Base-by-base conservation (phyloP, 2,888 invertebrate genomes). In the Cantharis rufa region DNA sequence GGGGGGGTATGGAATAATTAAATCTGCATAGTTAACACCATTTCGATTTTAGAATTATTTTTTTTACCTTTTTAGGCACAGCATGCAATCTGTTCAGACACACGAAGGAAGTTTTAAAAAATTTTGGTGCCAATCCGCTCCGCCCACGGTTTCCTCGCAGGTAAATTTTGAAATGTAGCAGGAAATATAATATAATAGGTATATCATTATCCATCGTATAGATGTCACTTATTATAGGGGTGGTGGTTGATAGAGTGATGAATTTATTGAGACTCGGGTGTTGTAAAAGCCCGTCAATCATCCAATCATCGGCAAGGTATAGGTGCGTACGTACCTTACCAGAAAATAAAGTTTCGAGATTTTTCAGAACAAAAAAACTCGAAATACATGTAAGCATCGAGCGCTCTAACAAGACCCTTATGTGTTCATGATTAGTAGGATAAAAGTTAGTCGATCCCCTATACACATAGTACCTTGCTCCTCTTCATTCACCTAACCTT, bases 381-480 rank as follows among this genome's bases (percentile, higher is more conserved):
- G 28, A 28, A 28, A 28, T 27, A 70, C 70, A 61, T 62, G 70
- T 32, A 72, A 71, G 63, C 74, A 69, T 74, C 11, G 32, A 71
- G 74, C 78, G 77, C 70, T 48, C n/a, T 76, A 79, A 77, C 75
- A 77, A 69, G 73, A 72, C 74, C 77, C 80, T 78, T 76, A 76
- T 71, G 76, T 64, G 78, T 64, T 74, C 72, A 73, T 80, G 78
- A 80, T 79, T 80, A 80, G 78, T 77, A 68, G 32, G 77, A 32
- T 71, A 69, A 68, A 62, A 70, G 69, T 71, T 70, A 9, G 70
- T 72, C 32, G 15, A 62, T 61, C 69, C 68, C 64, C 48, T 48
- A 48, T 48, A 48, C 48, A 48, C 48, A n/a, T 24, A 66, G 11
- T 70, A 71, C 77, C 77, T 77, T 71, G 73, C 69, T 76, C 70